phyloP scores from a whole-genome alignment of 2,888 invertebrate genomes.

The Hydraecia micacea region DNA sequence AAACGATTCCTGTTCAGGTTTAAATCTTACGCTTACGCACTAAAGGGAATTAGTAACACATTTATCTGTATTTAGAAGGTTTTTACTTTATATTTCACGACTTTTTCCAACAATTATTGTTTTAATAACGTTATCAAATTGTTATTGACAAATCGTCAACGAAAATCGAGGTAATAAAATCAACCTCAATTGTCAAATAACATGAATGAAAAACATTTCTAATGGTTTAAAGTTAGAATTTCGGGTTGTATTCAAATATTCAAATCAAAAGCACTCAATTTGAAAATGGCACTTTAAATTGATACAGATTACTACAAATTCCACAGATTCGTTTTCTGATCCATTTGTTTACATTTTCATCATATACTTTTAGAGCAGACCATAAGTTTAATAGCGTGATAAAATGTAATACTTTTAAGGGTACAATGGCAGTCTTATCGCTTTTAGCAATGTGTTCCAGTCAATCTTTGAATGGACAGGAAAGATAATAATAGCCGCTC shows the following conservation, averaged over 20 bases:
- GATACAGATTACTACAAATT: not conserved
- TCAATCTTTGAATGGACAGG: constrained; percentile 35
- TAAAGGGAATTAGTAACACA: not conserved
- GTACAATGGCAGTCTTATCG: not conserved
- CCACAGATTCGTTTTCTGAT: not conserved
- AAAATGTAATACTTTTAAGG: not conserved
- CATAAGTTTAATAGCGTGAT: not conserved
- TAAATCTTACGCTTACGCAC: not conserved
- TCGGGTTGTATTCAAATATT: not conserved
- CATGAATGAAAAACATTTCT: too few species aligned
- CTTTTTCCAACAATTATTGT: not conserved
- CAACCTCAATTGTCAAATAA: too few species aligned
- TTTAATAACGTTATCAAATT: not conserved
- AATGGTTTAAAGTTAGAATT: not conserved
- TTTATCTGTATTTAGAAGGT: not conserved
- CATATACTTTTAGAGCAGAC: not conserved
- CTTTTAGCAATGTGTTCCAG: constrained; percentile 1
- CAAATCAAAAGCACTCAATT: not conserved
- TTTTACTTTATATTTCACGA: not conserved
- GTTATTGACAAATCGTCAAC: not conserved
- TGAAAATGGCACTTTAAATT: not conserved
- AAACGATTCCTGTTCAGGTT: not conserved
- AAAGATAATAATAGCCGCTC: constrained; percentile 26
- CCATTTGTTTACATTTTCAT: not conserved
- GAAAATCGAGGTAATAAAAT: not conserved